Percentiles rank a stretch among this genome's conserved stretches.
phyloP scores from a whole-genome alignment of 37 sponge, comb jelly and placozoan species.

The Beroe forskalii region DNA sequence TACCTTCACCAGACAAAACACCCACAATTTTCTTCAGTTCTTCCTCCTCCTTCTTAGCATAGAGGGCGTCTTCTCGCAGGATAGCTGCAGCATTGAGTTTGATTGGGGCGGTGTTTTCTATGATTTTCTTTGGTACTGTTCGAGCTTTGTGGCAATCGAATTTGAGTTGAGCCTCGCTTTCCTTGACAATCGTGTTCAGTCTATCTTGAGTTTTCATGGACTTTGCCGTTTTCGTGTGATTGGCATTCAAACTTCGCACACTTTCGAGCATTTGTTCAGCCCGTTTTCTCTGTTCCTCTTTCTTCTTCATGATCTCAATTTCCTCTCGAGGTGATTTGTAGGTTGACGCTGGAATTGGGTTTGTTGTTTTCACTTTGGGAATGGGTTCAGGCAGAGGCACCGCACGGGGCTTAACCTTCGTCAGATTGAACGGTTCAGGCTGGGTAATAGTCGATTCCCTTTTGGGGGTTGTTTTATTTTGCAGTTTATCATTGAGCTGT shows the following conservation, averaged over 20 bases:
- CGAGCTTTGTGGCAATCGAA: slow-evolving; percentile 45
- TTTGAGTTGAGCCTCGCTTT: slow-evolving; percentile 50
- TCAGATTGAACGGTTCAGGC: slow-evolving; percentile 81
- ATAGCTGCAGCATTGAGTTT: slow-evolving; percentile 95
- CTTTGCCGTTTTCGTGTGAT: slow-evolving; percentile 37
- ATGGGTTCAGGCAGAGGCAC: slow-evolving; percentile 75
- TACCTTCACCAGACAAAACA: slow-evolving; percentile 48
- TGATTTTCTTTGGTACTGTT: slow-evolving; percentile 43
- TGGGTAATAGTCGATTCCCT: slow-evolving; percentile 55
- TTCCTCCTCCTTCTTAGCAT: slow-evolving; percentile 78
- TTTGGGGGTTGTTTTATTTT: slow-evolving; percentile 10
- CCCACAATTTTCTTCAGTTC: slow-evolving; percentile 74
- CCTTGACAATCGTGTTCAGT: slow-evolving; percentile 40
- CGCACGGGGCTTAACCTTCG: slow-evolving; percentile 78
- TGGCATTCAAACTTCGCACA: slow-evolving; percentile 39
- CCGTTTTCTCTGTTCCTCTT: slow-evolving; percentile 30
- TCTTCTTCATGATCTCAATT: slow-evolving; percentile 45
- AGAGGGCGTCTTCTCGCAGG: slow-evolving; percentile 88
- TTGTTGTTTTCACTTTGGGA: slow-evolving; percentile 55
- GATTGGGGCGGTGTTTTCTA: slow-evolving; percentile 72
- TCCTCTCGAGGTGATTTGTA: slow-evolving; percentile 64
- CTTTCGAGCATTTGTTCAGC: slow-evolving; percentile 41
- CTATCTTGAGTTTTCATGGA: slow-evolving; percentile 53
- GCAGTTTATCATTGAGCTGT: slow-evolving; percentile 43
- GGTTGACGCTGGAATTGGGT: slow-evolving; percentile 57